These are phyloP conservation scores for Brachylomia viminalis DNA, from an alignment of 2,888 invertebrate species.

Conservation along the genomic window DNA sequence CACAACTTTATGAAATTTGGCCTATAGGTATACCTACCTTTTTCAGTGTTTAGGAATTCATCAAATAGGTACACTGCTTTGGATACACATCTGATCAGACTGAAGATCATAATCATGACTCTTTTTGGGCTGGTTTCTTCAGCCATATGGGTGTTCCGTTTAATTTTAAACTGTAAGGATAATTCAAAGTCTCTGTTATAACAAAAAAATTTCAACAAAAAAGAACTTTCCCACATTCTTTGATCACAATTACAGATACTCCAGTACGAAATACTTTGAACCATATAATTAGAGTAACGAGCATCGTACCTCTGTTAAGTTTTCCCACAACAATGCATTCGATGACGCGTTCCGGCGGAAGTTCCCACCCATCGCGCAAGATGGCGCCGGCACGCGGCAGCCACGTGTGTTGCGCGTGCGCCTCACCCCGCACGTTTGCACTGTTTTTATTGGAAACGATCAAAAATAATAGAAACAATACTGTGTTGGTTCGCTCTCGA, in stretches of 20 bases:
- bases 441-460: conserved; percentile 88
- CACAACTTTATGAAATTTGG: no score
- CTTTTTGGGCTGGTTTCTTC: no score
- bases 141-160: not conserved
- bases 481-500: conserved; percentile 83
- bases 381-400: conserved; percentile 82
- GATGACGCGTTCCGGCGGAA: conserved; percentile 83
- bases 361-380: conserved; percentile 88
- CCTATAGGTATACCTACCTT: no score
- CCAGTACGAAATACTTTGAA: conserved; percentile 50
- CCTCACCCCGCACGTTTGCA: conserved; percentile 80
- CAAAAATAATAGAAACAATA: conserved; percentile 86
- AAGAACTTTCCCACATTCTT: conserved; percentile 34
- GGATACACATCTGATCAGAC: not conserved
- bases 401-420: conserved; percentile 78
- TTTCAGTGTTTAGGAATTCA: not conserved
- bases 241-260: conserved; percentile 52
- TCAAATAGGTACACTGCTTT: not conserved
- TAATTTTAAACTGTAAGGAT: not conserved
- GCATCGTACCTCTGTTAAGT: conserved; percentile 74
- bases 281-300: conserved; percentile 65
- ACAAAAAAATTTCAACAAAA: not conserved
- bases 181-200: not conserved
- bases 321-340: conserved; percentile 81
- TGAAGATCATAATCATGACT: no score